Evolutionary conservation across 2,113 vertebrate genomes (phyloP).

Genomic region (Anthoscopus minutus): DNA sequence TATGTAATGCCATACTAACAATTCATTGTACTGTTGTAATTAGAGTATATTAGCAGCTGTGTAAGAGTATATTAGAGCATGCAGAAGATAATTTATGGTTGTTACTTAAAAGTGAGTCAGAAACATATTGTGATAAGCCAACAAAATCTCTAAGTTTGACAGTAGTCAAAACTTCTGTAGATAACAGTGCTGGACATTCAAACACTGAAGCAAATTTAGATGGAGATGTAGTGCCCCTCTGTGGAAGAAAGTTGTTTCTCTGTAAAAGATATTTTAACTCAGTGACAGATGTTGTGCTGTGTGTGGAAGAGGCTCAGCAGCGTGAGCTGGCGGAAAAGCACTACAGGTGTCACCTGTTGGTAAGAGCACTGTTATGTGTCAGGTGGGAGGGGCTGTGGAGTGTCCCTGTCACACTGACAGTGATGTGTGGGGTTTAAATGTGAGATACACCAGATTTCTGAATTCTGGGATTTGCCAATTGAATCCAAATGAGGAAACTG

Average conservation of each 20-base stretch:
- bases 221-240: background rate
- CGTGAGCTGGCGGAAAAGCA: constrained; percentile 66
- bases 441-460: background rate
- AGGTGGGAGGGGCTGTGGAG: background rate
- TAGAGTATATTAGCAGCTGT: background rate
- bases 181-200: background rate
- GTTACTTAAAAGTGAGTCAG: background rate
- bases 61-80: background rate
- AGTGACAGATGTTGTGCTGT: constrained; percentile 69
- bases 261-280: constrained; percentile 60
- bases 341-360: constrained; percentile 69
- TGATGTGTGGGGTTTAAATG: background rate
- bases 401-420: background rate
- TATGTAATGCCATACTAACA: background rate
- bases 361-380: constrained; percentile 30
- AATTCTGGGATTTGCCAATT: background rate
- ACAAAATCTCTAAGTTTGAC: background rate
- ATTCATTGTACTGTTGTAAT: background rate
- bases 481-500: background rate
- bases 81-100: background rate
- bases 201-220: background rate
- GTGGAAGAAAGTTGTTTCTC: background rate
- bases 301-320: constrained; percentile 53
- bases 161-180: background rate
- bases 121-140: background rate